Base-by-base conservation (phyloP, 2,797 vertebrate genomes). In the Selene dorsalis region DNA sequence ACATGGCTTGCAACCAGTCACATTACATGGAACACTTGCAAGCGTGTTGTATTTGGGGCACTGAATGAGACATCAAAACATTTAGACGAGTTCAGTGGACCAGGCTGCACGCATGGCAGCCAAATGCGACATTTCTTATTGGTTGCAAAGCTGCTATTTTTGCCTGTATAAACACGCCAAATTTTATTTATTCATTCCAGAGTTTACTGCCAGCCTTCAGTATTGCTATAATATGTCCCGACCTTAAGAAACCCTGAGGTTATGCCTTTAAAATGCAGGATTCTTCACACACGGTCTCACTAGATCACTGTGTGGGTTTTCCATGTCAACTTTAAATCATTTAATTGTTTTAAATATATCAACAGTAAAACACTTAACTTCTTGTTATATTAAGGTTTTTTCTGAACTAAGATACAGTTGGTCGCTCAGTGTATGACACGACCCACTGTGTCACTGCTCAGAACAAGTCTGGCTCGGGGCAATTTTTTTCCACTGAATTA, bases 121-220 rank as follows among this genome's bases (percentile, higher is more conserved):
- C 80, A 81, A 85, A 64, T 60, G 20, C 64, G 78, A 69, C 74
- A 61, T 59, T 64, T 80, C 41, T 57, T 48, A 70, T 69, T 58
- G 56, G 55, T 50, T 59, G 10, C 38, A 55, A 55, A 73, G 47
- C 61, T 48, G 20, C 55, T 11, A 26, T 80, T 82, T 63, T 38
- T 72, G 62, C 55, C 55, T 22, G 26, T 69, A 39, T 72, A 75
- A 86, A 84, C 77, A 53, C 1, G 18, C 24, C 60, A 48, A 18
- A 57, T 52, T 63, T 43, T 61, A 73, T 80, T 82, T 70, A 65
- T 67, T 63, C 79, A 65, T 67, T 63, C 79, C 43, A 32, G 30
- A 61, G 62, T 62, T 57, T n/a, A 32, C 24, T 41, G 30, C 50
- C 32, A 18, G 53, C 58, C 38, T 74, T 61, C 69, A 70, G 47